A percentile compares a stretch with the other conserved stretches of the same genome.
Evolutionary conservation across 2,888 invertebrate genomes (phyloP).

Genomic region (Vannuccia rotundouncinata): DNA sequence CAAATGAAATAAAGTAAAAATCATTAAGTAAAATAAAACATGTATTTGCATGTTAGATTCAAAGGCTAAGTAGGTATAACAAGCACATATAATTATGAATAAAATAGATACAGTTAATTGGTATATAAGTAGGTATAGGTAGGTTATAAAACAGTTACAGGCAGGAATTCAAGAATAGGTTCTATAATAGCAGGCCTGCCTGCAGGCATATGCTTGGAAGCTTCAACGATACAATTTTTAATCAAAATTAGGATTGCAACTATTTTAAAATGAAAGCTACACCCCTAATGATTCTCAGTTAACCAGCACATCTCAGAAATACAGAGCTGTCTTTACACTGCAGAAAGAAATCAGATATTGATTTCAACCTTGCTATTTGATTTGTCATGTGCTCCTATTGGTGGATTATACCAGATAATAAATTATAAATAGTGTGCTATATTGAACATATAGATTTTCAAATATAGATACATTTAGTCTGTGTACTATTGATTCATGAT

Average conservation of each 20-base stretch:
- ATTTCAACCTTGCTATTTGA: slow-evolving; percentile 20
- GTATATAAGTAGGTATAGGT: too few species aligned
- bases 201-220: slow-evolving; percentile 9
- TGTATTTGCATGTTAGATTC: too few species aligned
- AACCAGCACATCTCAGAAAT: slow-evolving; percentile 21
- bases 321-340: slow-evolving; percentile 21
- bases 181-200: not conserved
- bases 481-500: slow-evolving; percentile 24
- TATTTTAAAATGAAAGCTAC: slow-evolving; percentile 24
- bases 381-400: slow-evolving; percentile 21
- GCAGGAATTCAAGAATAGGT: too few species aligned
- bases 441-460: too few species aligned
- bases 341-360: slow-evolving; percentile 21
- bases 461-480: slow-evolving; percentile 9
- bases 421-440: slow-evolving; percentile 6
- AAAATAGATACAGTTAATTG: too few species aligned
- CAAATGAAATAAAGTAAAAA: too few species aligned
- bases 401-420: slow-evolving; percentile 12
- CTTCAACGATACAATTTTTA: slow-evolving; percentile 11
- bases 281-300: slow-evolving; percentile 24
- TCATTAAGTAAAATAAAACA: too few species aligned
- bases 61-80: too few species aligned
- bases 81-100: too few species aligned
- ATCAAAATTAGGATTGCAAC: not conserved
- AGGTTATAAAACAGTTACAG: too few species aligned